Conservation (phyloP, 1,140 invertebrate species). For the Linepithema humile region DNA sequence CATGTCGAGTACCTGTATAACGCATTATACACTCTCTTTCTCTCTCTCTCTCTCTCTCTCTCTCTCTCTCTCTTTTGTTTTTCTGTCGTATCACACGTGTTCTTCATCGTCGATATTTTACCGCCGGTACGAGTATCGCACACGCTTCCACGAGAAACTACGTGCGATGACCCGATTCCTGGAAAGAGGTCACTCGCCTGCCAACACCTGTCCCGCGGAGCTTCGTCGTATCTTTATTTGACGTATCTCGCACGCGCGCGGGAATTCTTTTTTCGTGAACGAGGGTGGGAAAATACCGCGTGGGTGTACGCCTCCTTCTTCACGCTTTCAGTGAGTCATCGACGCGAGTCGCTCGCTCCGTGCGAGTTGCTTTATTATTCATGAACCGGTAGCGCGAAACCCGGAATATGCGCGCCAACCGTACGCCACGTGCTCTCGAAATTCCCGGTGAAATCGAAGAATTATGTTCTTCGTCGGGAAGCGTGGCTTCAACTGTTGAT, state of each 20-base stretch:
- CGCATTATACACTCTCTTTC: neutral
- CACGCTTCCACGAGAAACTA: neutral
- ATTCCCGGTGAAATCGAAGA: neutral
- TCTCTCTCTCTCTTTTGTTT: too few relatives aligned
- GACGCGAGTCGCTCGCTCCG: neutral
- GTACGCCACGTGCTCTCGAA: slow-evolving; percentile 19
- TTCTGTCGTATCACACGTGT: neutral
- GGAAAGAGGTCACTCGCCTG: slow-evolving; percentile 18
- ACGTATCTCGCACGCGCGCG: neutral
- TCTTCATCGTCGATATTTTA: neutral
- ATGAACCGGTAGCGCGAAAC: slow-evolving; percentile 35
- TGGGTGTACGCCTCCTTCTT: slow-evolving; percentile 1
- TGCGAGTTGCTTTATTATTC: slow-evolving; percentile 36
- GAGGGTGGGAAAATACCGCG: neutral
- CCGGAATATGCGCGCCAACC: neutral
- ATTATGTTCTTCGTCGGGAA: neutral
- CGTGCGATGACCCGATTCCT: slow-evolving; percentile 24
- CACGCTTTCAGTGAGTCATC: slow-evolving; percentile 19
- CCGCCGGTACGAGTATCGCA: neutral
- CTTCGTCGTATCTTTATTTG: slow-evolving; percentile 5
- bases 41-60: neutral
- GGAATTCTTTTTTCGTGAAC: neutral
- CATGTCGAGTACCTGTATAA: neutral
- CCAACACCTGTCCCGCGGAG: slow-evolving; percentile 14
- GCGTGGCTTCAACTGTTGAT: neutral